Percentiles rank a stretch among this genome's conserved stretches.
These are phyloP conservation scores for Trissolcus basalis DNA, from an alignment of 1,140 invertebrate genomes.

Conservation along the genomic window DNA sequence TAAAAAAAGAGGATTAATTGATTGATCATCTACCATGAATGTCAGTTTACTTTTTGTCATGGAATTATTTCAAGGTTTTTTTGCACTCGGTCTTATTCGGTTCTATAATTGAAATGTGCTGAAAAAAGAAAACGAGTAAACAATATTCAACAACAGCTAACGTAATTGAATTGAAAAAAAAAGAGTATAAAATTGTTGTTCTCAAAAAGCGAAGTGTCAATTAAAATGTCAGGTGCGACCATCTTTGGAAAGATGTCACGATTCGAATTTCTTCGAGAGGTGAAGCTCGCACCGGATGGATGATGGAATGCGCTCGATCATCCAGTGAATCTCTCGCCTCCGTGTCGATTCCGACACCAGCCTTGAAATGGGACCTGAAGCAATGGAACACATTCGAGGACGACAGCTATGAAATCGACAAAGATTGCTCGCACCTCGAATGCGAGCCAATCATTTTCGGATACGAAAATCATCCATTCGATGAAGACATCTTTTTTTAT, in stretches of 20 bases:
- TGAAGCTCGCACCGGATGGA: conserved; percentile 47
- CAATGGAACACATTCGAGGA: conserved; percentile 56
- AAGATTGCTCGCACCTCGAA: conserved; percentile 56
- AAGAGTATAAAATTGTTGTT: conserved; percentile 13
- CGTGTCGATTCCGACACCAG: conserved; percentile 41
- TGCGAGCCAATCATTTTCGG: conserved; percentile 53
- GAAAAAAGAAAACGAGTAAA: too few relatives aligned
- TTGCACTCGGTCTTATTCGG: too few relatives aligned
- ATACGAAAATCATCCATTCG: conserved; percentile 53
- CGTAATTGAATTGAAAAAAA: not conserved
- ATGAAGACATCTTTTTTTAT: conserved; percentile 54
- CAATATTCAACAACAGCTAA: not conserved
- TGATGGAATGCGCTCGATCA: conserved; percentile 61
- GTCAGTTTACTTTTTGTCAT: conserved; percentile 1
- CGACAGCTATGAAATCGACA: conserved; percentile 63
- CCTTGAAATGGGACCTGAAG: conserved; percentile 59
- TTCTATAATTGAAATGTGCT: too few relatives aligned
- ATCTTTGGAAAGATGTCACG: conserved; percentile 54
- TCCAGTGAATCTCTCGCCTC: conserved; percentile 52
- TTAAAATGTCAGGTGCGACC: conserved; percentile 55
- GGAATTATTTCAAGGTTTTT: conserved; percentile 12
- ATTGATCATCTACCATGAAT: conserved; percentile 8
- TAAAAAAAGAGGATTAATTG: conserved; percentile 26
- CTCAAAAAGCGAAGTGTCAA: conserved; percentile 46
- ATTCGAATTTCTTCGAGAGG: conserved; percentile 62